These are phyloP conservation scores for Patella caerulea DNA, from an alignment of 2,888 invertebrate species.

Conservation along the genomic window DNA sequence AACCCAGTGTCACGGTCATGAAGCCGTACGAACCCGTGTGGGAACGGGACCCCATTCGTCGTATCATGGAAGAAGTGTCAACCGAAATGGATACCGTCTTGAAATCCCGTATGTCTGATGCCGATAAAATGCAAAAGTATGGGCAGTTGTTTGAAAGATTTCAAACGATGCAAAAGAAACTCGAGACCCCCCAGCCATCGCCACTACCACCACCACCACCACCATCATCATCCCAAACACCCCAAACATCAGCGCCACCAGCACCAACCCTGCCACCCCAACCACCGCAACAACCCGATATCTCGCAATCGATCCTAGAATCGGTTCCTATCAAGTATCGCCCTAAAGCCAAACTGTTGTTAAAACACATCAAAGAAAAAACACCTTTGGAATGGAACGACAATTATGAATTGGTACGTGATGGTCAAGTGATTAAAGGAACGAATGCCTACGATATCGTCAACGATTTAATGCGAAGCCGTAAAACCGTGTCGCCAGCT, in stretches of 20 bases:
- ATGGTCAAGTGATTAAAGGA: neutral
- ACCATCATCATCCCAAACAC: neutral
- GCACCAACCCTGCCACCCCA: neutral
- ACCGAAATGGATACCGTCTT: neutral
- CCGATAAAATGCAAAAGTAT: neutral
- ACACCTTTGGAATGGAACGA: neutral
- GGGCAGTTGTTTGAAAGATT: neutral
- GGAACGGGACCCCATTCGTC: neutral
- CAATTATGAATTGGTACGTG: neutral
- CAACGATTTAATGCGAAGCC: neutral
- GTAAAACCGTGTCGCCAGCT: neutral
- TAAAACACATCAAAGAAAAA: neutral
- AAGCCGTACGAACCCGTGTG: slow-evolving; percentile 4
- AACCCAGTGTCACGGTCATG: neutral
- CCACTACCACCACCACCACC: neutral
- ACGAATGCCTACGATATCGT: slow-evolving; percentile 3
- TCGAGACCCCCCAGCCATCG: neutral
- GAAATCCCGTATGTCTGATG: neutral
- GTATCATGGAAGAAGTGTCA: neutral
- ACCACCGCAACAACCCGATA: neutral
- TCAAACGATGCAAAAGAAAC: neutral
- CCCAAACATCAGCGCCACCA: neutral
- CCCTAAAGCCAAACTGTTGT: neutral
- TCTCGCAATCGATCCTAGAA: neutral
- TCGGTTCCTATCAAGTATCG: neutral